Evolutionary conservation across 2,888 invertebrate genomes (phyloP), one percentile per base, ranked within the genome.

Genomic region (Drosophila multiciliata): DNA sequence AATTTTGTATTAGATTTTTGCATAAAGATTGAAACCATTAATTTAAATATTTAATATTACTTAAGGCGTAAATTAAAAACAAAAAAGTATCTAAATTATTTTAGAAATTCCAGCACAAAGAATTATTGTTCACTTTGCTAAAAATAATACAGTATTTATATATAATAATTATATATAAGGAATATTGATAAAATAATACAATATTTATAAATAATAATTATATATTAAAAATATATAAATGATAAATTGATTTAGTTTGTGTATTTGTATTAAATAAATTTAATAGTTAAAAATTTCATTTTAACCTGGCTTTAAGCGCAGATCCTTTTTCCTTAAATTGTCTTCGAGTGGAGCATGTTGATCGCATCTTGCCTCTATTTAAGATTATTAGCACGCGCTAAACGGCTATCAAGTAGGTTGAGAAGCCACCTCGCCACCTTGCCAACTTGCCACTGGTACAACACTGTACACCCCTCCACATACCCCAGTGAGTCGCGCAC

Each of bases 331-430:
- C 45, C 8, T 45, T 15, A 8, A 45, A 23, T 2, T 23, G 8
- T 15, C 15, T 45, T 7, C 7, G 45, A 15, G 20, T 8, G 45
- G 17, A 29, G 3, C 35, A 17, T 23, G 36, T n/a, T 48, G 59
- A 64, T 71, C 59, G 49, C 54, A 54, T 50, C 40, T 23, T 8
- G 23, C 26, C 38, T 3, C 40, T 48, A 40, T 52, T 78, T 61
- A 36, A 45, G 79, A 74, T 68, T 67, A 66, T 77, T 64, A 76
- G 48, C 65, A 48, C 32, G 23, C 77, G 48, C 77, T 77, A 71
- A 77, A 61, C 77, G 77, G 71, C 58, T 63, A 53, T 78, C 79
- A 52, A 49, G 67, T 20, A 45, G 59, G 50, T 52, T 59, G 58
- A 62, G 29, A 32, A 23, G 75, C 48, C 36, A 32, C 33, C 42